A percentile compares a stretch with the other conserved stretches of the same genome.
Conservation (phyloP, 2,888 invertebrate genomes). For the Schizaphis graminum region DNA sequence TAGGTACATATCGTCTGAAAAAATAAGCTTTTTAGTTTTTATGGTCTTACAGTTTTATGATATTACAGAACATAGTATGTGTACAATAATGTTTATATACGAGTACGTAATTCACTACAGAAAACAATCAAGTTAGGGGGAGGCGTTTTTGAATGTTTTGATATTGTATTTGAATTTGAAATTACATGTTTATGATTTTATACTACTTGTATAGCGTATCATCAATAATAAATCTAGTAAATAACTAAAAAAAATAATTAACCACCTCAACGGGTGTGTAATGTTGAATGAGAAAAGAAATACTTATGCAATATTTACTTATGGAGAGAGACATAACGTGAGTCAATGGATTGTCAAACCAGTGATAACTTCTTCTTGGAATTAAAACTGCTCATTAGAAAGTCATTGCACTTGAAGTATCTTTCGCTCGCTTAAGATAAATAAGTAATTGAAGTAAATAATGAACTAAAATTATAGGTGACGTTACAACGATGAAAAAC, state of each 20-base stretch:
- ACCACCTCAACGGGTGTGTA: constrained; percentile 51
- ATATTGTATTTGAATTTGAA: constrained; percentile 35
- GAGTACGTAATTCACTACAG: not conserved
- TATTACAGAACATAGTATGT: not conserved
- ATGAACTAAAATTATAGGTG: not conserved
- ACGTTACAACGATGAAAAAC: not conserved
- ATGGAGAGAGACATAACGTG: constrained; percentile 30
- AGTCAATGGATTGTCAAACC: constrained; percentile 32
- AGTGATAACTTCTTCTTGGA: constrained; percentile 55
- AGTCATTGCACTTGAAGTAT: constrained; percentile 38
- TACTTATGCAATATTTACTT: constrained; percentile 45
- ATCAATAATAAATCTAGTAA: constrained; percentile 17
- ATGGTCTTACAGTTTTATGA: constrained; percentile 42
- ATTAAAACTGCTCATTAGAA: constrained; percentile 61
- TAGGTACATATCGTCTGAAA: not conserved
- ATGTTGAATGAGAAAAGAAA: constrained; percentile 24
- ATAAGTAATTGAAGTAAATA: constrained; percentile 50
- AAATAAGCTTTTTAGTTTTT: constrained; percentile 22
- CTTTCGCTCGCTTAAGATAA: not conserved
- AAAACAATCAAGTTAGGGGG: constrained; percentile 46
- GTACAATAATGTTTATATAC: not conserved
- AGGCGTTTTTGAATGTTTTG: constrained; percentile 48
- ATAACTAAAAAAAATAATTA: constrained; percentile 50
- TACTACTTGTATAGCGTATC: not conserved
- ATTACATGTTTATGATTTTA: constrained; percentile 42